A percentile compares a stretch with the other conserved stretches of the same genome.
These are phyloP conservation scores for Erythrocercus mccallii DNA, from an alignment of 2,113 vertebrate genomes.

Conservation along the genomic window DNA sequence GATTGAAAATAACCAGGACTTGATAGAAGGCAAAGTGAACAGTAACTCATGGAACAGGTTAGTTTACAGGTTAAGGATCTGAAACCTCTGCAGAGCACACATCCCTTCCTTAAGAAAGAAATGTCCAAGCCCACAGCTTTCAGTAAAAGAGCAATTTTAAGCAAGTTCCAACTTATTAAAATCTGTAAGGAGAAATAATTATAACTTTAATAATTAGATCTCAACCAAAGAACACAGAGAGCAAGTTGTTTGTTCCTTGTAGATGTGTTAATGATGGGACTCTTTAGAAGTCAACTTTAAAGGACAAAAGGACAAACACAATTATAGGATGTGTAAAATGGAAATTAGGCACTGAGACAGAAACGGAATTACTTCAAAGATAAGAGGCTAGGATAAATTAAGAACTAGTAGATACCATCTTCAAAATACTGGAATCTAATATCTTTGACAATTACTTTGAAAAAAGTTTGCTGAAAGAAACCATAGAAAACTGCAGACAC, in stretches of 20 bases:
- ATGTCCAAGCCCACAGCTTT: not conserved
- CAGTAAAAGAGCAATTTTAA: not conserved
- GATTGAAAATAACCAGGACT: not conserved
- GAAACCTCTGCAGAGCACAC: not conserved
- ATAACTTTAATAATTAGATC: not conserved
- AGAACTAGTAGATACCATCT: conserved; percentile 32
- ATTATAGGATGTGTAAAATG: conserved; percentile 47
- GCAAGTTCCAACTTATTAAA: not conserved
- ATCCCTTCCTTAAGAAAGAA: not conserved
- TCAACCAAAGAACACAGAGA: not conserved
- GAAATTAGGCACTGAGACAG: conserved; percentile 22
- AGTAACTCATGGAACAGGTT: not conserved
- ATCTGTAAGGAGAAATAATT: not conserved
- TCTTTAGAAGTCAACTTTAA: conserved; percentile 29
- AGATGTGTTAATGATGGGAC: conserved; percentile 34
- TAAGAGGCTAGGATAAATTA: conserved; percentile 15
- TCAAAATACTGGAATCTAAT: not conserved
- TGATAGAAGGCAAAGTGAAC: not conserved
- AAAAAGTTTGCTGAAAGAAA: not conserved
- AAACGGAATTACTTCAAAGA: conserved; percentile 1
- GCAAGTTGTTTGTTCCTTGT: not conserved
- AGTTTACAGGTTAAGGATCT: not conserved
- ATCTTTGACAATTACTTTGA: not conserved
- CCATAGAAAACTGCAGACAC: not conserved
- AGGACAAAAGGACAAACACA: conserved; percentile 37